These are phyloP conservation scores for Ailurus styani DNA, from an alignment of 2,113 vertebrate species.

Conservation along the genomic window DNA sequence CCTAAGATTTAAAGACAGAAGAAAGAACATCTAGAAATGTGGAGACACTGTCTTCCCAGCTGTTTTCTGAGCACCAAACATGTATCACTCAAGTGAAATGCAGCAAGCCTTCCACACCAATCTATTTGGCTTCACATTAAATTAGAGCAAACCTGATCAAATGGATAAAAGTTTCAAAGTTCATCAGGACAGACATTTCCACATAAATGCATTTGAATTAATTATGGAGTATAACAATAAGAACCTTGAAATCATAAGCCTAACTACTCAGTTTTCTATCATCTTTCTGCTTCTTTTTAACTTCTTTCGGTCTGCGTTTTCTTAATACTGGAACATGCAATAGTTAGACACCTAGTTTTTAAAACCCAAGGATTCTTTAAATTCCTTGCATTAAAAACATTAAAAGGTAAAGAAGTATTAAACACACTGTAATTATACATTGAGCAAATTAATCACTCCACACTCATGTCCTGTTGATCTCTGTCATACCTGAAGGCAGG, in stretches of 20 bases:
- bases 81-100: not conserved
- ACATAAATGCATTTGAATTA: not conserved
- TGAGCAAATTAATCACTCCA: not conserved
- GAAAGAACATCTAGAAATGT: not conserved
- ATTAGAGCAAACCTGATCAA: not conserved
- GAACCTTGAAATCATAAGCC: not conserved
- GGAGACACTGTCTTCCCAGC: not conserved
- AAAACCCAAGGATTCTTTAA: not conserved
- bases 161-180: not conserved
- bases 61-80: not conserved
- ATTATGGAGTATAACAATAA: not conserved
- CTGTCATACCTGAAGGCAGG: not conserved
- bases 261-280: not conserved
- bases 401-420: not conserved
- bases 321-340: not conserved
- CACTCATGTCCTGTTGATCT: not conserved
- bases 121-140: not conserved
- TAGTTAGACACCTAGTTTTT: not conserved
- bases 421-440: not conserved
- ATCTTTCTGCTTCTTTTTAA: not conserved
- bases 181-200: not conserved
- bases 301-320: not conserved
- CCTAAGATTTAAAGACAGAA: slow-evolving; percentile 25
- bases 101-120: not conserved
- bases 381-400: not conserved